A percentile compares a stretch with the other conserved stretches of the same genome.
phyloP scores from a whole-genome alignment of 1,140 invertebrate genomes.

The Chelonus insularis region DNA sequence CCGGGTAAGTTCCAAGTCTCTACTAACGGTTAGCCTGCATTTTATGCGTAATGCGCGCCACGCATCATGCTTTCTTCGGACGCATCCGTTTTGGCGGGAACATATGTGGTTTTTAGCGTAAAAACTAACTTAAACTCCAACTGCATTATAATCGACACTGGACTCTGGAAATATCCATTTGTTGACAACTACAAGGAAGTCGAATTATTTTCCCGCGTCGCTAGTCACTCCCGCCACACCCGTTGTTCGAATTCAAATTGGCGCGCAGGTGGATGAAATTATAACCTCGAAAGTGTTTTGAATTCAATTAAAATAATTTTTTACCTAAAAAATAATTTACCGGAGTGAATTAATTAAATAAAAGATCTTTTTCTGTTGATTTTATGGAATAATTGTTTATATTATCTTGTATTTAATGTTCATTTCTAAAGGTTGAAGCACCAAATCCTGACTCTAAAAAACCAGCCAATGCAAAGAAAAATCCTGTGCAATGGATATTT shows the following conservation, averaged over 20 bases:
- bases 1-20: slow-evolving; percentile 72
- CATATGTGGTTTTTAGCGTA: slow-evolving; percentile 9
- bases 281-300: slow-evolving; percentile 48
- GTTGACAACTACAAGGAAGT: slow-evolving; percentile 10
- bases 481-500: slow-evolving; percentile 80
- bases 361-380: not conserved
- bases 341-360: not conserved
- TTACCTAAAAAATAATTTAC: no score
- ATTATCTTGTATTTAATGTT: slow-evolving; percentile 19
- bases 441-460: slow-evolving; percentile 71
- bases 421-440: slow-evolving; percentile 69
- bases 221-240: slow-evolving; percentile 47
- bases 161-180: slow-evolving; percentile 18
- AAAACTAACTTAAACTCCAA: no score
- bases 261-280: slow-evolving; percentile 47
- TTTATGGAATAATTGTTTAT: no score
- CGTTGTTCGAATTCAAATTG: slow-evolving; percentile 55
- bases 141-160: no score
- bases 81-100: slow-evolving; percentile 38
- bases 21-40: slow-evolving; percentile 39
- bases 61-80: slow-evolving; percentile 31
- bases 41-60: slow-evolving; percentile 33
- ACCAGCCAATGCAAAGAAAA: slow-evolving; percentile 64
- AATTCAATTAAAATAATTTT: not conserved
- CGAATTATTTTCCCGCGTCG: slow-evolving; percentile 5